phyloP scores from a whole-genome alignment of 2,797 vertebrate species.

The Peromyscus melanophrys region DNA sequence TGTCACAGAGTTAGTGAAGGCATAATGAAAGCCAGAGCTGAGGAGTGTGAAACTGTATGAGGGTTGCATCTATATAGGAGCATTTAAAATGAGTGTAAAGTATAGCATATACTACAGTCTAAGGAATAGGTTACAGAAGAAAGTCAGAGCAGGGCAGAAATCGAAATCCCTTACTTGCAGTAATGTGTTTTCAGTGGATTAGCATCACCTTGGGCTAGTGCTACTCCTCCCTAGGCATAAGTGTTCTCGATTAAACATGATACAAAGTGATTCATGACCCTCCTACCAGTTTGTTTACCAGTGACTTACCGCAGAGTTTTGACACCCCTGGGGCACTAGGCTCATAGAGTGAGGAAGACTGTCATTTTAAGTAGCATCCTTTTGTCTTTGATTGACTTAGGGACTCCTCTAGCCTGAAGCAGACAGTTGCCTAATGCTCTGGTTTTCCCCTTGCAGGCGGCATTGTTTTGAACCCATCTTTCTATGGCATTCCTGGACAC shows the following conservation, averaged over 20 bases:
- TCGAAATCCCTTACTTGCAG: not conserved
- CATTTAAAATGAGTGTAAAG: not conserved
- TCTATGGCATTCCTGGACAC: slow-evolving; percentile 97
- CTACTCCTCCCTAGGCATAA: not conserved
- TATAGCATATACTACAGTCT: not conserved
- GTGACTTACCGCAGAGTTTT: not conserved
- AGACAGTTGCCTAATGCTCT: slow-evolving; percentile 33
- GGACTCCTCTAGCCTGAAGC: slow-evolving; percentile 20
- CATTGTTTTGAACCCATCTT: slow-evolving; percentile 98
- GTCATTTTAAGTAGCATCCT: not conserved
- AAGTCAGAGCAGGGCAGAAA: not conserved
- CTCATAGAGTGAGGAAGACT: not conserved
- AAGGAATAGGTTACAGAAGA: not conserved
- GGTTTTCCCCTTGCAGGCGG: slow-evolving; percentile 89
- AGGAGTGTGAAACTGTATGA: not conserved
- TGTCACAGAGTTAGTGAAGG: not conserved
- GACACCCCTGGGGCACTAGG: not conserved
- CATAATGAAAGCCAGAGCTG: not conserved
- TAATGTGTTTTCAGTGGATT: not conserved
- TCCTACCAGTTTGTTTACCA: not conserved
- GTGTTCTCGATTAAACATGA: not conserved
- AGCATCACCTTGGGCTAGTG: not conserved
- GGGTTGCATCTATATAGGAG: not conserved
- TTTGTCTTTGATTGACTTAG: not conserved
- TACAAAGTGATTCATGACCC: not conserved